phyloP scores from a whole-genome alignment of 2,113 vertebrate species.

The Gavialis gangeticus region DNA sequence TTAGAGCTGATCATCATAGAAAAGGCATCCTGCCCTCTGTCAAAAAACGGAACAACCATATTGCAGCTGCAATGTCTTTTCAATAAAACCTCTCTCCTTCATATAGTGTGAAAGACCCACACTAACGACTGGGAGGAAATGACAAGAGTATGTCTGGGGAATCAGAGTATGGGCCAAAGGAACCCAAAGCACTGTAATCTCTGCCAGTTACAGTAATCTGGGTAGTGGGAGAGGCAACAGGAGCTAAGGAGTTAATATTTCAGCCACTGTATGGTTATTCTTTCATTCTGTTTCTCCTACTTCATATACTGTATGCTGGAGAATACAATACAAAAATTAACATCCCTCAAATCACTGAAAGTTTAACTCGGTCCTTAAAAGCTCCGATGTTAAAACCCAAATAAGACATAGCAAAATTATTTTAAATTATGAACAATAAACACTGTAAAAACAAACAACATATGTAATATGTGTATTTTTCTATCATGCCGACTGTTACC shows the following conservation, averaged over 20 bases:
- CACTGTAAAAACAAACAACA: not conserved
- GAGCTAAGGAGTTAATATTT: not conserved
- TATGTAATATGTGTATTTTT: not conserved
- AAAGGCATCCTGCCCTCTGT: not conserved
- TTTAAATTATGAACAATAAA: not conserved
- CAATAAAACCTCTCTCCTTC: not conserved
- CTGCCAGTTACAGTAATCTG: not conserved
- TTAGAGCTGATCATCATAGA: not conserved
- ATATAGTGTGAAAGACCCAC: constrained; percentile 19
- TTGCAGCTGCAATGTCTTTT: not conserved
- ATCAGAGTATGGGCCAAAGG: not conserved
- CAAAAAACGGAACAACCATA: not conserved
- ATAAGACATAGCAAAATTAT: not conserved
- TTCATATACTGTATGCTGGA: not conserved
- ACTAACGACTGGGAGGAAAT: constrained; percentile 35
- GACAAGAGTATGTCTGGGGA: not conserved
- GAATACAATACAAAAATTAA: not conserved
- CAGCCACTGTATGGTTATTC: not conserved
- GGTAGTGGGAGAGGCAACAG: not conserved
- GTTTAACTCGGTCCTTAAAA: not conserved
- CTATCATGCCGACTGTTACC: not conserved
- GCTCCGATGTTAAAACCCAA: not conserved
- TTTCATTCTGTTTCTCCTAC: not conserved
- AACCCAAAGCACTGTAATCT: constrained; percentile 6
- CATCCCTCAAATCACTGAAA: not conserved